Evolutionary conservation across 2,113 vertebrate species (phyloP).

Genomic region (Planiliza haematocheilus): DNA sequence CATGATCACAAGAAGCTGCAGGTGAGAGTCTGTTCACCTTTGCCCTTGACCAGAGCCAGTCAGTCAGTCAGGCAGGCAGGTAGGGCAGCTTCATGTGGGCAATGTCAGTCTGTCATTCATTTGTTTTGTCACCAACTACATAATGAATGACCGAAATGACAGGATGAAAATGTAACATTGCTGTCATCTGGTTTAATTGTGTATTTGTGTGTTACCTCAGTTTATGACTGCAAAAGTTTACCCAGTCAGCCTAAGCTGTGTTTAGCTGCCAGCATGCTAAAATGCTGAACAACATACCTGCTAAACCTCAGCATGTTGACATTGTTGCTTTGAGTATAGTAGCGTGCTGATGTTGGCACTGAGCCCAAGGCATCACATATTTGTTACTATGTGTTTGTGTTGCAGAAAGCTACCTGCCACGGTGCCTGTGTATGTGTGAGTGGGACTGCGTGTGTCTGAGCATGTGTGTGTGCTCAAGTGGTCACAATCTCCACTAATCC

Average conservation of each 20-base stretch:
- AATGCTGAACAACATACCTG: background rate
- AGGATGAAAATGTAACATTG: too few species aligned
- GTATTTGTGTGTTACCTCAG: too few species aligned
- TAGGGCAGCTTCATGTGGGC: background rate
- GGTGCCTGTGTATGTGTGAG: background rate
- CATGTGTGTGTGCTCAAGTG: constrained; percentile 35
- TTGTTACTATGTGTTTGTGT: background rate
- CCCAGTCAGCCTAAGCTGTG: background rate
- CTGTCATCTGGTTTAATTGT: too few species aligned
- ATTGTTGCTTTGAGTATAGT: background rate
- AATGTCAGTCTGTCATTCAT: background rate
- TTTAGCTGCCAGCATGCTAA: background rate
- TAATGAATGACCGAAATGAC: background rate
- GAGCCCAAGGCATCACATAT: background rate
- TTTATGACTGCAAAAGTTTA: too few species aligned
- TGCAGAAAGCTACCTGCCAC: background rate
- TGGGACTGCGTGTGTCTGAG: background rate
- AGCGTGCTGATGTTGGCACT: background rate
- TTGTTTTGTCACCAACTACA: background rate
- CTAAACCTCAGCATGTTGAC: background rate
- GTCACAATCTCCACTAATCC: constrained; percentile 72
- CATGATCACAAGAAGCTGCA: constrained; percentile 16
- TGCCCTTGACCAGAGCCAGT: constrained; percentile 17
- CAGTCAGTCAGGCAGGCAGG: constrained; percentile 8
- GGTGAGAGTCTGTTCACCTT: constrained; percentile 35